Evolutionary conservation across 1,140 invertebrate species (phyloP), one percentile per base, ranked within the genome.

Genomic region (Sinella curviseta): DNA sequence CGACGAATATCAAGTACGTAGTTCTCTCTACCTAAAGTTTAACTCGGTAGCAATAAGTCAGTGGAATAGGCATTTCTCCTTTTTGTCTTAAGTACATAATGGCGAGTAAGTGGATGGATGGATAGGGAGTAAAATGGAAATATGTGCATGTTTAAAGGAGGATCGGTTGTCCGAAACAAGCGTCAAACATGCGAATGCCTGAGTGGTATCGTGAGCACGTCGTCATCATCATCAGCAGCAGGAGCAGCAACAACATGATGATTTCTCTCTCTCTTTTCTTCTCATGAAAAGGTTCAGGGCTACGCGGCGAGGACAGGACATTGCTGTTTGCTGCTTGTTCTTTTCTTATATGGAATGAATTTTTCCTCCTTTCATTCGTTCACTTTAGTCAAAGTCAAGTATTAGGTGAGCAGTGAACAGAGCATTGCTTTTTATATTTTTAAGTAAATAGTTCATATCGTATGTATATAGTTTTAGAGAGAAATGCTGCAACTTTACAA

Each of bases 21-120:
- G n/a, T n/a, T n/a, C n/a, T n/a, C n/a, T n/a, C n/a, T n/a, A n/a
- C n/a, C n/a, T n/a, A n/a, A n/a, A n/a, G 39, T 48, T 48, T 48
- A 8, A 48, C 39, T 48, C n/a, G n/a, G n/a, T n/a, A n/a, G n/a
- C n/a, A n/a, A n/a, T n/a, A n/a, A n/a, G n/a, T n/a, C n/a, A n/a
- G n/a, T n/a, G n/a, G n/a, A n/a, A n/a, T n/a, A n/a, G n/a, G n/a
- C 57, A 60, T 60, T 60, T 14, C 24, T 60, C 57, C 3, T 60
- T 60, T 60, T 60, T 60, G 12, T 60, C 24, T 60, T 60, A 60
- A 60, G 57, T 26, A 60, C 57, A 60, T 60, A 60, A 60, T 60
- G 57, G 57, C 8, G 24, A 60, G 57, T 60, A 60, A 60, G 24
- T n/a, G n/a, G n/a, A n/a, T n/a, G n/a, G n/a, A n/a, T 60, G 57